phyloP scores from a whole-genome alignment of 2,888 invertebrate genomes.

The Thymelicus lineola region DNA sequence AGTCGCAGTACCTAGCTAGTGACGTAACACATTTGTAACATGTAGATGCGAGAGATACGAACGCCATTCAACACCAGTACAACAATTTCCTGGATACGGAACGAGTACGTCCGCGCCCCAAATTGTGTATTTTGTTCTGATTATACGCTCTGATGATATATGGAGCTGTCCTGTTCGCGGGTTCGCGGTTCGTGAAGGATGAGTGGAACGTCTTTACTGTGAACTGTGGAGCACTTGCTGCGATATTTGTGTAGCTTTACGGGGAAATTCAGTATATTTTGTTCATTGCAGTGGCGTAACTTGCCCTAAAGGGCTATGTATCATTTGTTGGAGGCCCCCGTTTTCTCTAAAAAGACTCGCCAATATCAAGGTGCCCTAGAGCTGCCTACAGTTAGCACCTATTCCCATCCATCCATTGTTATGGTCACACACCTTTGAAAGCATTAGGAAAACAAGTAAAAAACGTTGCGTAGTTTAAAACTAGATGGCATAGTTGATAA shows the following conservation, averaged over 20 bases:
- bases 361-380: too few species aligned
- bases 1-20: conserved; percentile 72
- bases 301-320: too few species aligned
- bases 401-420: too few species aligned
- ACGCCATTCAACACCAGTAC: conserved; percentile 64
- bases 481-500: too few species aligned
- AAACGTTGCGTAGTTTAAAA: too few species aligned
- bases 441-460: too few species aligned
- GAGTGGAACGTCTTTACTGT: conserved; percentile 12
- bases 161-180: conserved; percentile 33
- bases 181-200: conserved; percentile 34
- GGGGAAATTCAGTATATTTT: not conserved
- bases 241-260: not conserved
- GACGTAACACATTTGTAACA: conserved; percentile 82
- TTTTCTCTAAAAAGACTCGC: too few species aligned
- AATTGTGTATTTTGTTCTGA: conserved; percentile 43
- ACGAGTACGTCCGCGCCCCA: conserved; percentile 34
- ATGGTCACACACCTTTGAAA: too few species aligned
- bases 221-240: not conserved
- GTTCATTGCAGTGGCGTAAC: too few species aligned
- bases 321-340: too few species aligned
- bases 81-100: conserved; percentile 61
- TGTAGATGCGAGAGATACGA: conserved; percentile 76
- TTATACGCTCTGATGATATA: conserved; percentile 41
- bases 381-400: too few species aligned